Percentiles rank a stretch among this genome's conserved stretches.
Evolutionary conservation across 2,888 invertebrate genomes (phyloP).

Genomic region (Eupeodes latifasciatus): DNA sequence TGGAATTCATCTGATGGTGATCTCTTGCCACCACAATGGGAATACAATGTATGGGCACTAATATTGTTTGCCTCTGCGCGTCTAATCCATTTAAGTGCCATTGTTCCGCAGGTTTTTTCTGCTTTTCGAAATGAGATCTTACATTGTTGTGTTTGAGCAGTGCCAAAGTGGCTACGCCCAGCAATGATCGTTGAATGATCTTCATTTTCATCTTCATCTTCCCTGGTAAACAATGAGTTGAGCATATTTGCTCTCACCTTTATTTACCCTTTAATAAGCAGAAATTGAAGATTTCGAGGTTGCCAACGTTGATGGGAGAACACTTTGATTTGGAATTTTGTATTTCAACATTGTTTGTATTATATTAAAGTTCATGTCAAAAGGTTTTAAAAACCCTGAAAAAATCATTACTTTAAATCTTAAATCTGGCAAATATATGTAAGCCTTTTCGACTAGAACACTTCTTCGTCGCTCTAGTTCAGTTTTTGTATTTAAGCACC

Average conservation of each 20-base stretch:
- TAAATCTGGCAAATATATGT: too few species aligned
- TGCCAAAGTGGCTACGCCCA: constrained; percentile 71
- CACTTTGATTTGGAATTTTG: neutral
- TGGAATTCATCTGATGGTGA: constrained; percentile 23
- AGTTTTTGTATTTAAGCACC: too few species aligned
- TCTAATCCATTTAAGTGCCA: constrained; percentile 66
- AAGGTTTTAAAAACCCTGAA: too few species aligned
- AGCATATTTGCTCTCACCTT: constrained; percentile 70
- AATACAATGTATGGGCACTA: constrained; percentile 33
- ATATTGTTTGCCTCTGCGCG: constrained; percentile 48
- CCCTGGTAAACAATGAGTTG: constrained; percentile 61
- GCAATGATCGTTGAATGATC: constrained; percentile 38
- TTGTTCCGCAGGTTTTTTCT: constrained; percentile 35
- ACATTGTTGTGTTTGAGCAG: constrained; percentile 58
- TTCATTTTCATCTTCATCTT: constrained; percentile 29
- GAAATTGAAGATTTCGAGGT: constrained; percentile 36
- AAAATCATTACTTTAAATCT: too few species aligned
- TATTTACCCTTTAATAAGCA: constrained; percentile 64
- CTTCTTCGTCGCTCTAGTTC: too few species aligned
- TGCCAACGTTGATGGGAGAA: constrained; percentile 7
- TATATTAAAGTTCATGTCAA: too few species aligned
- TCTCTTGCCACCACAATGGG: constrained; percentile 14
- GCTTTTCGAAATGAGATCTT: constrained; percentile 49
- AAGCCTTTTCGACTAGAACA: too few species aligned
- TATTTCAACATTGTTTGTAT: neutral